Conservation (phyloP, 2,888 invertebrate species). For the Andrena chrysosceles region DNA sequence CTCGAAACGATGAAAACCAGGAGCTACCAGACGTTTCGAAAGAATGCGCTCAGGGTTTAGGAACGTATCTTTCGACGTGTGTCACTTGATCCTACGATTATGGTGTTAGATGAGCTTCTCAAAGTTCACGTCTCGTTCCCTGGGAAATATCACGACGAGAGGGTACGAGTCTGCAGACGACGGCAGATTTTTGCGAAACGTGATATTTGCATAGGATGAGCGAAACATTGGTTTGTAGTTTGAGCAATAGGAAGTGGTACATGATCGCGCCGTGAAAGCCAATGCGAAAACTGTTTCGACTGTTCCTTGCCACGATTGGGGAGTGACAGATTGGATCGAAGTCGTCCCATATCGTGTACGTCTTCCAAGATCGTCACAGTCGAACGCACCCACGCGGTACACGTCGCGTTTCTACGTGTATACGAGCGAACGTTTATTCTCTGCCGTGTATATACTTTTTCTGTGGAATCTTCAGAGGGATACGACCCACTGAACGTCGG, state of each 20-base stretch:
- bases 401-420: constrained; percentile 12
- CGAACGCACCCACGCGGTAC: constrained; percentile 66
- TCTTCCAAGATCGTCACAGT: constrained; percentile 52
- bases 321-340: constrained; percentile 69
- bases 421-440: constrained; percentile 31
- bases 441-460: constrained; percentile 31
- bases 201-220: neutral
- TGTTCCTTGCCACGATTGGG: constrained; percentile 27
- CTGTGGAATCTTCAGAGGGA: neutral
- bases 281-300: constrained; percentile 44
- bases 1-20: constrained; percentile 17
- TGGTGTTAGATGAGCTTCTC: no score
- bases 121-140: neutral
- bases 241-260: constrained; percentile 53
- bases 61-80: no score
- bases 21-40: constrained; percentile 4
- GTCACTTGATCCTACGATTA: no score
- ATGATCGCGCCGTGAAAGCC: constrained; percentile 46
- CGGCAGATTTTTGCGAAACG: constrained; percentile 4
- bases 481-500: constrained; percentile 20
- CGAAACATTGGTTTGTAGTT: constrained; percentile 1
- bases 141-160: neutral
- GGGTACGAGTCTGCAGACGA: neutral
- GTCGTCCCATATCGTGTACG: constrained; percentile 74
- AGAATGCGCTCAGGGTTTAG: no score